Evolutionary conservation across 2,113 vertebrate genomes (phyloP).

Genomic region (Chloebia gouldiae): DNA sequence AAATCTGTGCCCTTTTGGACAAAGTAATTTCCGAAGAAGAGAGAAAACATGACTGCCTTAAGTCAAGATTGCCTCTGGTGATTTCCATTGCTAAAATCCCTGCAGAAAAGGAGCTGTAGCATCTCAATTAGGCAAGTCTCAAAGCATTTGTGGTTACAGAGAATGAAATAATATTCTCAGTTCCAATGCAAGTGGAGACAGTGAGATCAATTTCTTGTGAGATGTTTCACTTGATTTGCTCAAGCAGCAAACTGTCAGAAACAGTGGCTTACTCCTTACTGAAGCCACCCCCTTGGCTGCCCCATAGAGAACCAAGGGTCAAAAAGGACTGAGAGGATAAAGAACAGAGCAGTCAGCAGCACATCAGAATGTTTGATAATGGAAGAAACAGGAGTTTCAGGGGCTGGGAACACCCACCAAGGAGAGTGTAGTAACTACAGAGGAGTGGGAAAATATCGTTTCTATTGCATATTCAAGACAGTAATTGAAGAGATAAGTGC

Average conservation of each 20-base stretch:
- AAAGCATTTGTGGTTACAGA: neutral
- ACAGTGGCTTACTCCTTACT: neutral
- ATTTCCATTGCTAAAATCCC: neutral
- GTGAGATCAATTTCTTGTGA: neutral
- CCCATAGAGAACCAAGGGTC: neutral
- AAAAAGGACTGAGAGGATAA: neutral
- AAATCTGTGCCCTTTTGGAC: neutral
- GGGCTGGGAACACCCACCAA: neutral
- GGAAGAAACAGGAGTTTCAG: neutral
- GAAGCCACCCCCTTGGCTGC: neutral
- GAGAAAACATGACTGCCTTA: neutral
- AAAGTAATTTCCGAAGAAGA: neutral
- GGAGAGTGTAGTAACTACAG: neutral
- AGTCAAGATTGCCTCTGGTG: neutral
- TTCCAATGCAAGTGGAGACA: neutral
- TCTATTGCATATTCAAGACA: constrained; percentile 35
- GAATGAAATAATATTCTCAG: neutral
- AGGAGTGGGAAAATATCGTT: constrained; percentile 23
- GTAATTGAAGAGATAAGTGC: constrained; percentile 22
- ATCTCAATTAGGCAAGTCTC: neutral
- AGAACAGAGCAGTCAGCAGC: neutral
- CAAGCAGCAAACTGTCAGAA: neutral
- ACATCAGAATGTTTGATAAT: neutral
- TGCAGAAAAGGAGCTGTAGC: neutral
- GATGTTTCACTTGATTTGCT: neutral